Evolutionary conservation across 2,113 vertebrate species (phyloP).

Genomic region (Arizona elegans): DNA sequence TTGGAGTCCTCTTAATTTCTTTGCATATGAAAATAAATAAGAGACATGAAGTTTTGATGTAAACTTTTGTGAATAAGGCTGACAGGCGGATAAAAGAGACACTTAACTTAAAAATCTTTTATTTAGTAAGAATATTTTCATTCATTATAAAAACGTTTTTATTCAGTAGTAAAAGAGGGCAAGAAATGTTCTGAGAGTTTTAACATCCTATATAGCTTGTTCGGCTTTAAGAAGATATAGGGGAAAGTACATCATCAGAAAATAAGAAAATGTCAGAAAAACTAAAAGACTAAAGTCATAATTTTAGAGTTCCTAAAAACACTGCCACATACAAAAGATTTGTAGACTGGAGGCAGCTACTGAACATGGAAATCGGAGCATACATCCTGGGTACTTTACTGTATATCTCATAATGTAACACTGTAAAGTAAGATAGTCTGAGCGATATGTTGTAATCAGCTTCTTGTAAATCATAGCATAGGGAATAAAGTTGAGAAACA

Average conservation of each 20-base stretch:
- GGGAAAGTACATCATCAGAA: neutral
- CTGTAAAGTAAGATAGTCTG: neutral
- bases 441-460: neutral
- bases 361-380: neutral
- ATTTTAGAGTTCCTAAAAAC: neutral
- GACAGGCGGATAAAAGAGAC: neutral
- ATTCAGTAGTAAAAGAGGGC: neutral
- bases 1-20: neutral
- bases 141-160: neutral
- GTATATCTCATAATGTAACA: neutral
- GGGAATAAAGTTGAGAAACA: neutral
- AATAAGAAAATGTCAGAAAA: neutral
- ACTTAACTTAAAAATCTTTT: neutral
- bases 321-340: neutral
- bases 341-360: neutral
- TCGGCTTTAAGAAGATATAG: neutral
- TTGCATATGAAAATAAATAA: neutral
- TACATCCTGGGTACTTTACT: neutral
- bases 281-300: neutral
- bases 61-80: neutral
- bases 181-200: neutral
- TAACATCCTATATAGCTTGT: neutral
- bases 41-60: neutral
- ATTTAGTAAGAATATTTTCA: neutral
- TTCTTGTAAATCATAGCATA: neutral